Evolutionary conservation across 2,797 vertebrate species (phyloP).

Genomic region (Diceros bicornis): DNA sequence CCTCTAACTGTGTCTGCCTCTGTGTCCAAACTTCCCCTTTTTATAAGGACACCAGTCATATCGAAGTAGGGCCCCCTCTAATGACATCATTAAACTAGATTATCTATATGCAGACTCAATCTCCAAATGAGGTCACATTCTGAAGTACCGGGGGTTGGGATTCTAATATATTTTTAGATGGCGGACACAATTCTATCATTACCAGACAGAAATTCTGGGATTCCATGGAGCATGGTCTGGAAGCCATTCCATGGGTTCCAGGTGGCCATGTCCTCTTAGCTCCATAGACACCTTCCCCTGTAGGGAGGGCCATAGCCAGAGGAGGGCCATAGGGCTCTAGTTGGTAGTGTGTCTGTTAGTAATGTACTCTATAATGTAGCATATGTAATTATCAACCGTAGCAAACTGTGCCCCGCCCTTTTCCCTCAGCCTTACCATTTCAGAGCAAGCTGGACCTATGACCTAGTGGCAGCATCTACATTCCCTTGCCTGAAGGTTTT

Average conservation of each 20-base stretch:
- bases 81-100: background rate
- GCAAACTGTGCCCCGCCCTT: background rate
- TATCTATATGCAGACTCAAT: background rate
- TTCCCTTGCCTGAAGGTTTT: background rate
- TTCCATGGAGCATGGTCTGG: background rate
- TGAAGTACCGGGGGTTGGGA: background rate
- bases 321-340: background rate
- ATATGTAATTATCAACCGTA: conserved; percentile 1
- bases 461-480: background rate
- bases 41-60: background rate
- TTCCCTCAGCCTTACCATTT: background rate
- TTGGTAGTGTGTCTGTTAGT: background rate
- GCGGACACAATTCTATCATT: background rate
- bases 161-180: background rate
- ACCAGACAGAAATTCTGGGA: background rate
- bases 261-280: background rate
- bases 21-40: background rate
- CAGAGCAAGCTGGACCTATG: background rate
- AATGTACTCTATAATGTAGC: background rate
- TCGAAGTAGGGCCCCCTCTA: background rate
- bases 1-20: background rate
- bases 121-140: background rate
- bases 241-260: background rate
- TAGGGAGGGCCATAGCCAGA: background rate
- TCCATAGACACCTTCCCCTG: background rate